A percentile compares a stretch with the other conserved stretches of the same genome.
Evolutionary conservation across 2,797 vertebrate species (phyloP).

Genomic region (Myotis findleyi): DNA sequence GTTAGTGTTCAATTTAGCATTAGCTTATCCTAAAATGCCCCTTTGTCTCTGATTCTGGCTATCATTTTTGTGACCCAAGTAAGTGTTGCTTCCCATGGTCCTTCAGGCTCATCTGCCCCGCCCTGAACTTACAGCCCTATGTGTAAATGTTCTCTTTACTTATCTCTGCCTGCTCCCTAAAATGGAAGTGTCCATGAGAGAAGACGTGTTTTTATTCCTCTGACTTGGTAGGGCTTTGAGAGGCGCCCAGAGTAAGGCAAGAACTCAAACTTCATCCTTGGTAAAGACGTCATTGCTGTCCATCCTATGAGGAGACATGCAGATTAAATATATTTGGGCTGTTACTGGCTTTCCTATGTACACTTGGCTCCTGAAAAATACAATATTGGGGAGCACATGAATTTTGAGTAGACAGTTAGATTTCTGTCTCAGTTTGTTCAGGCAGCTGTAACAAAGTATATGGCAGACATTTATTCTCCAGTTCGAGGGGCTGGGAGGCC

Average conservation of each 20-base stretch:
- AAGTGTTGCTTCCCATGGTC: background rate
- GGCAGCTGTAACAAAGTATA: background rate
- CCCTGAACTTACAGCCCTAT: accelerated
- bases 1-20: accelerated
- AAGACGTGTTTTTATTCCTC: background rate
- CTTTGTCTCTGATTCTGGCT: accelerated
- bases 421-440: background rate
- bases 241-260: too few species aligned
- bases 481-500: background rate
- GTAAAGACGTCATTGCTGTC: background rate
- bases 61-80: accelerated
- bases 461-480: accelerated
- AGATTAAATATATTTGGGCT: accelerated
- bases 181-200: background rate
- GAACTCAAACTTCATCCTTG: background rate
- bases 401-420: background rate
- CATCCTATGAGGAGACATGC: accelerated
- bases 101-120: background rate
- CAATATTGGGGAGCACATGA: accelerated
- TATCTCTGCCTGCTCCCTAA: background rate
- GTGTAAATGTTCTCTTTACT: background rate
- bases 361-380: background rate
- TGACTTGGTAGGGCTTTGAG: background rate
- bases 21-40: accelerated
- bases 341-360: background rate